These are phyloP conservation scores for Cepaea hortensis DNA, from an alignment of 2,888 invertebrate genomes.

Conservation along the genomic window DNA sequence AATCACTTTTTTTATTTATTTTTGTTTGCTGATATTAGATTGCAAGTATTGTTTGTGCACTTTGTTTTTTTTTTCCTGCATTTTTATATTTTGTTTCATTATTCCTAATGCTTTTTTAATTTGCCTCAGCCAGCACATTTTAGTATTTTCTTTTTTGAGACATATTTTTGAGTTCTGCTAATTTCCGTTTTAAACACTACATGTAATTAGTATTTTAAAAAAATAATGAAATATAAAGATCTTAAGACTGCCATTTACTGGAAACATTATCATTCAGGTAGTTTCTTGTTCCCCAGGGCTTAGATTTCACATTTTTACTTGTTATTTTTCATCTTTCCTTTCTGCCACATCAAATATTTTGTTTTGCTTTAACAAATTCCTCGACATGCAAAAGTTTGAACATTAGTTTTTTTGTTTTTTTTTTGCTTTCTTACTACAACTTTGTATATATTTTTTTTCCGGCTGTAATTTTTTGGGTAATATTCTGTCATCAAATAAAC, in stretches of 20 bases:
- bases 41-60: neutral
- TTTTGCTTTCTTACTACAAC: neutral
- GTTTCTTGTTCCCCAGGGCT: no score
- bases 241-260: no score
- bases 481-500: no score
- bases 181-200: neutral
- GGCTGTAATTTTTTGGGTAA: no score
- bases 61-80: neutral
- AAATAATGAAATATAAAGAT: no score
- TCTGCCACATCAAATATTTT: neutral
- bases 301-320: no score
- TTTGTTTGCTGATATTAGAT: no score
- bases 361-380: neutral
- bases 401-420: neutral
- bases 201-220: neutral
- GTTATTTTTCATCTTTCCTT: no score
- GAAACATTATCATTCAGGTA: no score
- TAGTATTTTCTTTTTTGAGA: neutral
- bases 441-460: no score
- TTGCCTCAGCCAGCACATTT: neutral
- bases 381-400: neutral
- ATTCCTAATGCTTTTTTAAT: neutral
- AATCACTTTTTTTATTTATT: no score
- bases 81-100: neutral
- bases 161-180: neutral